Conservation (phyloP, 1,140 invertebrate genomes). For the Microplitis demolitor region DNA sequence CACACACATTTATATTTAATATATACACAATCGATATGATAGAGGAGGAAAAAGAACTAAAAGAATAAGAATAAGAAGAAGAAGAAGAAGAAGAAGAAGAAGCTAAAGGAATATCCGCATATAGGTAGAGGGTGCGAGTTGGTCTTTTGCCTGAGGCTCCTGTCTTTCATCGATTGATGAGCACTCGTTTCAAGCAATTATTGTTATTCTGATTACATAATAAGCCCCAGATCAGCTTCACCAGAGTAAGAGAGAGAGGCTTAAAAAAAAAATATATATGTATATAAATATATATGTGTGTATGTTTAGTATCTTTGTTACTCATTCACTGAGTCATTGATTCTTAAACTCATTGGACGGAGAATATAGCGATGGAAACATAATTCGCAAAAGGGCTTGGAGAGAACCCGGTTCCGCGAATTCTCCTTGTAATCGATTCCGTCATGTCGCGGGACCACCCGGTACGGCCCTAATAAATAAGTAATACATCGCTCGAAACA, state of each 20-base stretch:
- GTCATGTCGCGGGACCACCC: slow-evolving; percentile 62
- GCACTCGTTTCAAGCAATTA: slow-evolving; percentile 53
- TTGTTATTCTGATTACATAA: slow-evolving; percentile 58
- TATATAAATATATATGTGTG: slow-evolving; percentile 8
- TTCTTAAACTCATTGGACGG: too few species aligned
- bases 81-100: too few species aligned
- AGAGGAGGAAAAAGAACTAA: too few species aligned
- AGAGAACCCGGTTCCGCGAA: slow-evolving; percentile 53
- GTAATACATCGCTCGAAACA: slow-evolving; percentile 53
- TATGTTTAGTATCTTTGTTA: too few species aligned
- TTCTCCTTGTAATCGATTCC: slow-evolving; percentile 60
- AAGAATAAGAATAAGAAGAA: too few species aligned
- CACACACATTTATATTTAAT: too few species aligned
- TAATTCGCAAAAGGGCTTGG: slow-evolving; percentile 38
- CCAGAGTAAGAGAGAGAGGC: slow-evolving; percentile 10
- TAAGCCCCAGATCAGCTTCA: slow-evolving; percentile 33
- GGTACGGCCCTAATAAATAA: slow-evolving; percentile 61
- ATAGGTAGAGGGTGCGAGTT: not conserved
- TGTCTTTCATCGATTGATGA: slow-evolving; percentile 48
- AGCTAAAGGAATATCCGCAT: too few species aligned
- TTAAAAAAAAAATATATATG: not conserved
- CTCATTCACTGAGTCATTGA: too few species aligned
- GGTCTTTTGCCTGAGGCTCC: not conserved
- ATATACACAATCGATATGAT: too few species aligned
- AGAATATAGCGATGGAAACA: slow-evolving; percentile 24